Evolutionary conservation across 2,113 vertebrate genomes (phyloP).

Genomic region (Cairina moschata): DNA sequence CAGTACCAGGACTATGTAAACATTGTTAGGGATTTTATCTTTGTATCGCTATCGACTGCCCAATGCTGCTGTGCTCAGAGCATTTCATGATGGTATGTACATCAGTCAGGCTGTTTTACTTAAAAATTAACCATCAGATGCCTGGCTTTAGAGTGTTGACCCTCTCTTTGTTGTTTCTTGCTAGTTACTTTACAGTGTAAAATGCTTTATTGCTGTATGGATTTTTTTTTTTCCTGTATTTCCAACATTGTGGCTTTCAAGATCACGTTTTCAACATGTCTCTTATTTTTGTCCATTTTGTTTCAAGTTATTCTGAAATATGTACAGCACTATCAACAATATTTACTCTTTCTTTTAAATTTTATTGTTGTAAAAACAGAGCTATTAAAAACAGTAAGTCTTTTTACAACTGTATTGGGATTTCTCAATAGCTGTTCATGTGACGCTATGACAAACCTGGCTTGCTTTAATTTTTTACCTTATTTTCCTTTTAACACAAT

Average conservation of each 20-base stretch:
- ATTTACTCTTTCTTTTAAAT: slow-evolving; percentile 78
- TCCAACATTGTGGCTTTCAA: slow-evolving; percentile 48
- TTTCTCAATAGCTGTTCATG: slow-evolving; percentile 74
- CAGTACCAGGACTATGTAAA: not conserved
- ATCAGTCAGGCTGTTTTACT: slow-evolving; percentile 26
- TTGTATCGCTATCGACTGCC: not conserved
- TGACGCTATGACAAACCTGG: slow-evolving; percentile 77
- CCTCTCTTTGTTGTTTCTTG: slow-evolving; percentile 65
- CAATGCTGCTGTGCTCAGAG: slow-evolving; percentile 28
- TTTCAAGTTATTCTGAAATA: slow-evolving; percentile 76
- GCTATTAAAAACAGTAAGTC: slow-evolving; percentile 74
- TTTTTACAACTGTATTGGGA: slow-evolving; percentile 77
- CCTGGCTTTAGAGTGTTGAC: slow-evolving; percentile 70
- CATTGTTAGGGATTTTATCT: not conserved
- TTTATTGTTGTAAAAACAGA: slow-evolving; percentile 71
- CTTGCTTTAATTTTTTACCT: slow-evolving; percentile 73
- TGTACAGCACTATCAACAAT: slow-evolving; percentile 78
- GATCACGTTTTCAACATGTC: slow-evolving; percentile 28
- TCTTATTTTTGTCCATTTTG: slow-evolving; percentile 60
- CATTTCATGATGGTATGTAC: not conserved
- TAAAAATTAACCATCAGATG: slow-evolving; percentile 66
- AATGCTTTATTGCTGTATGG: slow-evolving; percentile 52
- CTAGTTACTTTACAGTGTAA: slow-evolving; percentile 68
- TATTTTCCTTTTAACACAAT: slow-evolving; percentile 62
- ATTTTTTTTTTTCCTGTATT: slow-evolving; percentile 15